A percentile compares a stretch with the other conserved stretches of the same genome.
Conservation (phyloP, 2,888 invertebrate genomes). For the Oscheius sp. region DNA sequence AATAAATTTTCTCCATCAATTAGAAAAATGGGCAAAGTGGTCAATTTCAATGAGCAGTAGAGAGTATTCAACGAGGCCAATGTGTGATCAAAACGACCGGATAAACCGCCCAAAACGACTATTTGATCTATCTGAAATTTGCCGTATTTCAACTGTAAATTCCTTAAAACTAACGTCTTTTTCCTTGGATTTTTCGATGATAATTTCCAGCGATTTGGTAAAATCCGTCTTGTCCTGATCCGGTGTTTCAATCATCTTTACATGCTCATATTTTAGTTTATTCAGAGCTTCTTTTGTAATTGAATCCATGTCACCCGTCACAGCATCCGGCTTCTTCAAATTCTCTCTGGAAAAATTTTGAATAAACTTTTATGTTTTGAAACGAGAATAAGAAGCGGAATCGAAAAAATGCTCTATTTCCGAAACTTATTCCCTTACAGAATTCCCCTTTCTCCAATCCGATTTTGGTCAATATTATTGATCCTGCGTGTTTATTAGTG, state of each 20-base stretch:
- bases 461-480: no score
- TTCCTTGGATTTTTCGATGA: slow-evolving; percentile 31
- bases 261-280: background rate
- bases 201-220: slow-evolving; percentile 52
- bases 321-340: slow-evolving; percentile 46
- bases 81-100: slow-evolving; percentile 69
- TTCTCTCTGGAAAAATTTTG: slow-evolving; percentile 14
- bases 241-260: slow-evolving; percentile 35
- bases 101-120: slow-evolving; percentile 59
- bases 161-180: background rate
- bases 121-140: slow-evolving; percentile 38
- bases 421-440: no score
- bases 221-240: slow-evolving; percentile 57
- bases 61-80: slow-evolving; percentile 62
- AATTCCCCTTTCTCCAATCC: no score
- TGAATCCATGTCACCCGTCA: slow-evolving; percentile 68
- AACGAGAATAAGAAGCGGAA: background rate
- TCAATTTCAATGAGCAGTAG: background rate
- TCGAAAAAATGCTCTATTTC: no score
- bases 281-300: slow-evolving; percentile 29
- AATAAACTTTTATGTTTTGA: background rate
- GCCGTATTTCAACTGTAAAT: background rate
- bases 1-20: slow-evolving; percentile 48
- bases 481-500: no score
- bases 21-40: slow-evolving; percentile 27